phyloP scores from a whole-genome alignment of 1,140 invertebrate species.

The Dufourea novaeangliae region DNA sequence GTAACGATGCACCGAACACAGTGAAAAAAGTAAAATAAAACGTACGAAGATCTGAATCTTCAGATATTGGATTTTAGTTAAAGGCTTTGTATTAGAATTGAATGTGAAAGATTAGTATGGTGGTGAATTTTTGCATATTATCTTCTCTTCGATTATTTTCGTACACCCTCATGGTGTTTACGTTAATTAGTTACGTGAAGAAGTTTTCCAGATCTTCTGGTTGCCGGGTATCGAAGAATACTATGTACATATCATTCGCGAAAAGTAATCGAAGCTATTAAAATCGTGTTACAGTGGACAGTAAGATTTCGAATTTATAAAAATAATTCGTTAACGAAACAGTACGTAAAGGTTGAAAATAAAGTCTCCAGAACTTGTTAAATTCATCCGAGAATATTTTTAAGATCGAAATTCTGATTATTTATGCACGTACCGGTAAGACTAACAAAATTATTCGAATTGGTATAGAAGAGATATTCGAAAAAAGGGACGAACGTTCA shows the following conservation, averaged over 20 bases:
- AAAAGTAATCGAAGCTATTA: too few species aligned
- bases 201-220: background rate
- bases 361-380: too few species aligned
- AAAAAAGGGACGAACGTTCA: background rate
- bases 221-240: background rate
- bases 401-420: too few species aligned
- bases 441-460: too few species aligned
- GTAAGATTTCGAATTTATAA: too few species aligned
- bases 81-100: background rate
- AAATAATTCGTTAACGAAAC: too few species aligned
- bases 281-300: too few species aligned
- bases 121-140: background rate
- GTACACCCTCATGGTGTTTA: constrained; percentile 9
- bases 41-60: background rate
- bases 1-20: constrained; percentile 33
- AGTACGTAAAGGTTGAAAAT: too few species aligned
- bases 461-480: too few species aligned
- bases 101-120: background rate
- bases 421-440: too few species aligned
- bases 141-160: background rate
- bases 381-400: too few species aligned
- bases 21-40: background rate
- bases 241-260: too few species aligned
- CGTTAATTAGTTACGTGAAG: background rate
- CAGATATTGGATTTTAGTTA: background rate